phyloP scores from a whole-genome alignment of 2,113 vertebrate species.

The Cepphus grylle region DNA sequence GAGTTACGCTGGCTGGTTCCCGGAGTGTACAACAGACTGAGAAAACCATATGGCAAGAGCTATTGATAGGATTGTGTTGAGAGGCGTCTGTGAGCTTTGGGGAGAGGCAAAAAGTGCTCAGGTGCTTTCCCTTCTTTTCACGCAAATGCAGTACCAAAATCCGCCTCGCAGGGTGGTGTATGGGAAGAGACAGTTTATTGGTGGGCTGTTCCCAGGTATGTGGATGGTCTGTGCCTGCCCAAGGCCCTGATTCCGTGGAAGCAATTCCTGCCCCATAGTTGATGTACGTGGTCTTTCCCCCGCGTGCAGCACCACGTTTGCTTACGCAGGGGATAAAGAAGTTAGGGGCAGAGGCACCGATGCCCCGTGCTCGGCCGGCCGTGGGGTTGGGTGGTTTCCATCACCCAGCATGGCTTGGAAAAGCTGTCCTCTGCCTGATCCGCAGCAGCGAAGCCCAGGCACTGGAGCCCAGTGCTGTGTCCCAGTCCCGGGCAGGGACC shows the following conservation, averaged over 20 bases:
- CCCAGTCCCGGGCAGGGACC: neutral
- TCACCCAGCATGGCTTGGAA: neutral
- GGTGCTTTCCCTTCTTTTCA: neutral
- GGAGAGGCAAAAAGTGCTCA: neutral
- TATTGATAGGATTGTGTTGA: neutral
- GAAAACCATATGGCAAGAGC: neutral
- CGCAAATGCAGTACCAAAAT: neutral
- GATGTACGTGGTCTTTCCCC: neutral
- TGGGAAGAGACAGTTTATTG: neutral
- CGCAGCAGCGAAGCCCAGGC: neutral
- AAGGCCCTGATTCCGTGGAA: neutral
- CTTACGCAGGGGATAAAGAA: neutral
- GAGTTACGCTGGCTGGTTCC: neutral
- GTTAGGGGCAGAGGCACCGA: neutral
- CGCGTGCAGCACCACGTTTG: neutral
- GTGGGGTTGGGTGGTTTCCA: neutral
- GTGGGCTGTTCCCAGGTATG: neutral
- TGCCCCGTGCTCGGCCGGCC: accelerated
- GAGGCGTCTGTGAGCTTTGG: neutral
- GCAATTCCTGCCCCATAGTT: neutral
- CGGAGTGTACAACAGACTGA: neutral
- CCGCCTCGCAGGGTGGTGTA: neutral
- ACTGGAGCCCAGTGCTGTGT: neutral
- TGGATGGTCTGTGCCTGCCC: neutral
- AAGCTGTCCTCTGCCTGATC: neutral